Evolutionary conservation across 2,888 invertebrate species (phyloP), one percentile per base, ranked within the genome.

Genomic region (Choreutis nemorana): DNA sequence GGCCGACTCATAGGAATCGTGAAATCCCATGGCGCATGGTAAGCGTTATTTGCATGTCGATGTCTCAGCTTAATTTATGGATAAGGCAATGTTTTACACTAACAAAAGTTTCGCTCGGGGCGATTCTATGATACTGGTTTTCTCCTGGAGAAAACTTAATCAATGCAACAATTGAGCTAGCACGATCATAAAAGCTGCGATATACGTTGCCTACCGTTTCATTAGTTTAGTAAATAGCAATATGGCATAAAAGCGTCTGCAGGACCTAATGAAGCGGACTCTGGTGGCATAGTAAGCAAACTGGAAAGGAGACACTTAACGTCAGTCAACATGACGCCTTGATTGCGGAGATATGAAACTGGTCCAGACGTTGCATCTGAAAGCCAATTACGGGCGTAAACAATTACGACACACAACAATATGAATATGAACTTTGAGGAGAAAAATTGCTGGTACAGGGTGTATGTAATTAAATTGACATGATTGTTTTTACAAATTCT

Each of bases 401-500:
- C 56, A 57, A 57, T 61, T 61, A 55, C 51, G 48, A 48, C 57
- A 60, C 39, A n/a, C n/a, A n/a, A n/a, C n/a, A n/a, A n/a, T n/a
- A n/a, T n/a, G n/a, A n/a, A n/a, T n/a, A n/a, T n/a, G n/a, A n/a
- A n/a, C n/a, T n/a, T n/a, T n/a, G n/a, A n/a, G n/a, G n/a, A n/a
- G n/a, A n/a, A n/a, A n/a, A n/a, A n/a, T n/a, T n/a, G n/a, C n/a
- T n/a, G n/a, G n/a, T n/a, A n/a, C n/a, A n/a, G n/a, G n/a, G n/a
- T n/a, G n/a, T n/a, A n/a, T n/a, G n/a, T n/a, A n/a, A n/a, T n/a
- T n/a, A n/a, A n/a, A n/a, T n/a, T n/a, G n/a, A n/a, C n/a, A n/a
- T n/a, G n/a, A n/a, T n/a, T n/a, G n/a, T n/a, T n/a, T n/a, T n/a
- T n/a, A n/a, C n/a, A n/a, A n/a, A n/a, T n/a, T n/a, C n/a, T n/a